These are phyloP conservation scores for Paraplagusia blochii DNA, from an alignment of 2,113 vertebrate genomes.

Conservation along the genomic window DNA sequence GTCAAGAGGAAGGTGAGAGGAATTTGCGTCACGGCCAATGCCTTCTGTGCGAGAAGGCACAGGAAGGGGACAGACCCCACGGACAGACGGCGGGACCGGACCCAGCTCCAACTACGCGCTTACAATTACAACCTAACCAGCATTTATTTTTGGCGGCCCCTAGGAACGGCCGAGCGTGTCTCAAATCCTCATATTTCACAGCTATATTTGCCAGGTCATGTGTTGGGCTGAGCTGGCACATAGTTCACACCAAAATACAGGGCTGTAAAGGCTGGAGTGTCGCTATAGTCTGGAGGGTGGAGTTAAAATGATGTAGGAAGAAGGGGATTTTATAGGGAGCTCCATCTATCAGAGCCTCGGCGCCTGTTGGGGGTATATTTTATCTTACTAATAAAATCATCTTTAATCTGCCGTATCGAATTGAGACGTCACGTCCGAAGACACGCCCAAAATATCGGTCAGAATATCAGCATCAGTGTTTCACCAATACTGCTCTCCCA, in stretches of 20 bases:
- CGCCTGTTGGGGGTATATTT: no score
- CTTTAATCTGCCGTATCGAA: no score
- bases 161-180: constrained; percentile 27
- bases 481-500: neutral
- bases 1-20: constrained; percentile 88
- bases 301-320: no score
- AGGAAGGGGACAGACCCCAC: neutral
- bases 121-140: constrained; percentile 17
- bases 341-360: no score
- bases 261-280: neutral
- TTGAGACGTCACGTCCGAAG: no score
- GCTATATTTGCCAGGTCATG: constrained; percentile 46
- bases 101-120: neutral
- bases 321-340: no score
- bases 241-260: neutral
- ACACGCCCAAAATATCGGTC: no score
- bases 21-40: neutral
- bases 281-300: neutral
- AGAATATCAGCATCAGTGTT: neutral
- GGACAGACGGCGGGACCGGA: neutral
- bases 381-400: no score
- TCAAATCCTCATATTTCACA: constrained; percentile 49
- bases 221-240: constrained; percentile 16
- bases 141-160: constrained; percentile 47
- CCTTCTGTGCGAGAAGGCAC: neutral